These are phyloP conservation scores for Hirundo rustica DNA, from an alignment of 2,797 vertebrate genomes.

Conservation along the genomic window DNA sequence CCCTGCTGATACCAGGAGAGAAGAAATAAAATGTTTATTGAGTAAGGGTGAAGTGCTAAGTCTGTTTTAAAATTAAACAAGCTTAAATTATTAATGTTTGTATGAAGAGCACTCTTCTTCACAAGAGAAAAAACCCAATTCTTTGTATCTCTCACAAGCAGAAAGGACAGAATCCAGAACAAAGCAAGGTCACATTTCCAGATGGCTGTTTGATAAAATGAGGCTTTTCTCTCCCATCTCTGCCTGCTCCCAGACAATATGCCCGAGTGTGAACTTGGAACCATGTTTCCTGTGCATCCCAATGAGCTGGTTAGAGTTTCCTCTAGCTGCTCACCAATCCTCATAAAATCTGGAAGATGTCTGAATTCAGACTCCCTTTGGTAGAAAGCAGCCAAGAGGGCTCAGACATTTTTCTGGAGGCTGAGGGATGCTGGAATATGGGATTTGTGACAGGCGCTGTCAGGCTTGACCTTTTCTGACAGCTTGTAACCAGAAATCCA, in stretches of 20 bases:
- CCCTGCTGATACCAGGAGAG: background rate
- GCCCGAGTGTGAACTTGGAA: background rate
- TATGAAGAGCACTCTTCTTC: background rate
- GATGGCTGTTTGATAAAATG: background rate
- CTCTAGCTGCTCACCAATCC: background rate
- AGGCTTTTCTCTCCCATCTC: background rate
- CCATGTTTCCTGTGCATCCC: background rate
- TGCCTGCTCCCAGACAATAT: background rate
- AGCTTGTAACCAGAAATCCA: background rate
- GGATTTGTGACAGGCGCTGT: background rate
- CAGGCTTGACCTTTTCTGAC: background rate
- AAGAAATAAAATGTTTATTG: background rate
- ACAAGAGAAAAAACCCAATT: background rate
- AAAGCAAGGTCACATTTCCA: background rate
- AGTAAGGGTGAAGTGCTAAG: background rate
- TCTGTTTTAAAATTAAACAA: background rate
- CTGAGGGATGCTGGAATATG: background rate
- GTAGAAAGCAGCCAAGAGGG: background rate
- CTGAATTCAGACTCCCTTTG: background rate
- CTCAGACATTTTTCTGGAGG: background rate
- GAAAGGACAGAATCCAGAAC: background rate
- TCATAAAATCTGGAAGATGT: background rate
- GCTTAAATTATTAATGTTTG: background rate
- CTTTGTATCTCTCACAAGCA: background rate
- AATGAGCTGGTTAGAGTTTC: background rate